Percentiles rank a stretch among this genome's conserved stretches.
Conservation (phyloP, 2,113 vertebrate genomes). For the Calypte anna region DNA sequence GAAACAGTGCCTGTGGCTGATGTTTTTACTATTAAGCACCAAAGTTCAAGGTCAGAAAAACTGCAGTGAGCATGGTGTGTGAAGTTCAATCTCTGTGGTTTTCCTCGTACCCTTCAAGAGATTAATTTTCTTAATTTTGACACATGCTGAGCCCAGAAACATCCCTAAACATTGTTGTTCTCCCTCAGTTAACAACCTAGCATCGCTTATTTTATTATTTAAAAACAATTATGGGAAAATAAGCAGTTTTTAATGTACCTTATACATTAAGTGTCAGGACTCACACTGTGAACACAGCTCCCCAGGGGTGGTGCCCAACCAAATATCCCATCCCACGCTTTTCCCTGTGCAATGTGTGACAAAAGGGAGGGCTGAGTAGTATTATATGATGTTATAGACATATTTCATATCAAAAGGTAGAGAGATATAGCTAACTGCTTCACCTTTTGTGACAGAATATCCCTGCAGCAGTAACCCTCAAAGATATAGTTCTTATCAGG, state of each 20-base stretch:
- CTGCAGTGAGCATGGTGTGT: background rate
- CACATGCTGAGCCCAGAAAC: background rate
- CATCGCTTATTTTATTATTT: background rate
- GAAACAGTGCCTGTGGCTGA: background rate
- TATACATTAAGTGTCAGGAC: too few species aligned
- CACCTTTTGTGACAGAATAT: background rate
- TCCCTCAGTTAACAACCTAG: background rate
- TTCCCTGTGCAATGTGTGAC: background rate
- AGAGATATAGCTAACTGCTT: background rate
- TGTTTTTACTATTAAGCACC: background rate
- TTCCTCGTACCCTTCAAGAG: background rate
- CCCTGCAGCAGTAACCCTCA: conserved; percentile 29
- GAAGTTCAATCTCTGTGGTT: background rate
- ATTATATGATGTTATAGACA: background rate
- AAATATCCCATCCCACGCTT: too few species aligned
- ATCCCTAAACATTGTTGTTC: background rate
- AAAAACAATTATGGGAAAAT: background rate
- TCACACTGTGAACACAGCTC: too few species aligned
- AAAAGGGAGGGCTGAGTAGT: background rate
- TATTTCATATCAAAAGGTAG: background rate
- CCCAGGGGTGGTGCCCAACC: too few species aligned
- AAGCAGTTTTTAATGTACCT: background rate
- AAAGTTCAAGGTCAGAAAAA: background rate
- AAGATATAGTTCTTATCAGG: background rate
- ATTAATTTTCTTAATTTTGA: background rate